These are phyloP conservation scores for Pollenia amentaria DNA, from an alignment of 2,888 invertebrate species.

Conservation along the genomic window DNA sequence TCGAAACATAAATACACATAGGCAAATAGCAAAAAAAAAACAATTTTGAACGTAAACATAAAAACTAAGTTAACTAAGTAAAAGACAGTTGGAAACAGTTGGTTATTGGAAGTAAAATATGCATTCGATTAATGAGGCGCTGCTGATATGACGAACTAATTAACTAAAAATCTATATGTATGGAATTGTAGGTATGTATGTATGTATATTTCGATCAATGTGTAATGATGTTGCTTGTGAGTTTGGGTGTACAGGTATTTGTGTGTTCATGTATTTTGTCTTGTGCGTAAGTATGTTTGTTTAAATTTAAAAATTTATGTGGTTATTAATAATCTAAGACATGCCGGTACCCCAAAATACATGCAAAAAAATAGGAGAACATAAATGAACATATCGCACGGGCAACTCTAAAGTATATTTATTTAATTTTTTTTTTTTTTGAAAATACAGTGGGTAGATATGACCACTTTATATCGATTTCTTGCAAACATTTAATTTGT, in stretches of 20 bases:
- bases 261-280: not conserved
- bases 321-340: conserved; percentile 14
- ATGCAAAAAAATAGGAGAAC: conserved; percentile 28
- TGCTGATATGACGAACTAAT: conserved; percentile 53
- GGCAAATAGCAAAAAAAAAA: conserved; percentile 21
- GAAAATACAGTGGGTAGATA: too few species aligned
- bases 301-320: not conserved
- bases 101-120: conserved; percentile 40
- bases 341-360: conserved; percentile 44
- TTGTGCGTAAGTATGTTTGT: conserved; percentile 16
- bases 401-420: too few species aligned
- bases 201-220: not conserved
- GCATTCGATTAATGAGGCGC: conserved; percentile 70
- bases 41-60: conserved; percentile 54
- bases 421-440: too few species aligned
- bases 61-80: conserved; percentile 32
- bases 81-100: conserved; percentile 20
- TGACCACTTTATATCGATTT: too few species aligned
- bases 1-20: conserved; percentile 46
- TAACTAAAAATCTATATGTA: conserved; percentile 18
- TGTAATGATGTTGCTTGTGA: conserved; percentile 21
- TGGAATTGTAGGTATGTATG: not conserved
- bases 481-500: too few species aligned
- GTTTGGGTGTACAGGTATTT: conserved; percentile 31
- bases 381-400: not conserved